Evolutionary conservation across 1,140 invertebrate species (phyloP), one percentile per base, ranked within the genome.

Genomic region (Diploscapter pachys): DNA sequence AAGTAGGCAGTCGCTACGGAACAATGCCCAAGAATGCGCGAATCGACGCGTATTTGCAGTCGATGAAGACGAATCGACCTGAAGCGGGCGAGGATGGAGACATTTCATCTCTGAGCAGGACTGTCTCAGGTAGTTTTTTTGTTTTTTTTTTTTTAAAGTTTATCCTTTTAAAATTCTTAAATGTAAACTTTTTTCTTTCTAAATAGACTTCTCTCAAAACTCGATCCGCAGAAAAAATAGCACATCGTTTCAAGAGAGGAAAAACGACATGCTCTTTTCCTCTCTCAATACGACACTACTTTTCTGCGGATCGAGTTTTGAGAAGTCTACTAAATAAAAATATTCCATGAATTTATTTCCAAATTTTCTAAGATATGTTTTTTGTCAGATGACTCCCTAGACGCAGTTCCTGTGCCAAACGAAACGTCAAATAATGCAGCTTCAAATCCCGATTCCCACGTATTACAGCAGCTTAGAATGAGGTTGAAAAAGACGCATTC

Each of bases 31-130:
- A 98, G 87, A 93, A 93, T 64, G 93, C 93, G 9, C 89, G 95
- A 54, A 97, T 97, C 79, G 94, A 94, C 8, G 94, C 94, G 0
- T 98, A 95, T 86, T 87, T 98, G 11, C 94, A 96, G 83, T 96
- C 94, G 0, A 86, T 97, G 68, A 68, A 68, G 66, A 68, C 13
- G 51, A 68, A 54, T 55, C 66, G 56, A 5, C 66, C 66, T 5
- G 66, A 54, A 11, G 52, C 70, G 9, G 67, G 52, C 4, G 74
- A 75, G 52, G 74, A 52, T 3, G 64, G 64, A 31, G 31, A 31
- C 31, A 31, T 31, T 5, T 70, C 68, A 50, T 70, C 68, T 5
- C 8, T 70, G 56, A 70, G 68, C 11, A 48, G 68, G 31, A 70
- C 68, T 3, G 68, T 70, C 3, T 31, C 31, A 31, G 31, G 31